Evolutionary conservation across 2,113 vertebrate species (phyloP).

Genomic region (Elephantulus edwardii): DNA sequence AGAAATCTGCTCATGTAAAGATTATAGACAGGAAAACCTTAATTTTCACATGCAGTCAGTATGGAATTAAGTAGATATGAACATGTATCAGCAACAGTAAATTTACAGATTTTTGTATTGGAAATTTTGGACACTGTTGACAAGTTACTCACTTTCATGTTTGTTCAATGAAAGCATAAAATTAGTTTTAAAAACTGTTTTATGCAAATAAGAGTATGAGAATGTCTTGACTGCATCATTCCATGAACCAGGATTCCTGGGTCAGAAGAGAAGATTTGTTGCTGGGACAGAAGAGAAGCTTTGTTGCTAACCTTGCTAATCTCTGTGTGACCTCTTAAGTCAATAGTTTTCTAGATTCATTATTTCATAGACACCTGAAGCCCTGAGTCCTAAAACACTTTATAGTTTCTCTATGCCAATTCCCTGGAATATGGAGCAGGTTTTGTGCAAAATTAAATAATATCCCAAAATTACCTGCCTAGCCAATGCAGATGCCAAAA

Average conservation of each 20-base stretch:
- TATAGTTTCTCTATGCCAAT: neutral
- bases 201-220: neutral
- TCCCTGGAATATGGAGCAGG: neutral
- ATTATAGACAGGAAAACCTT: neutral
- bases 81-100: neutral
- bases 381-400: neutral
- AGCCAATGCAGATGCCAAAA: neutral
- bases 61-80: neutral
- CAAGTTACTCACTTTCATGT: neutral
- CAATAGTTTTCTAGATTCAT: neutral
- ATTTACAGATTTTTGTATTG: neutral
- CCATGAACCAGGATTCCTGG: neutral
- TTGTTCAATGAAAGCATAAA: conserved; percentile 12
- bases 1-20: neutral
- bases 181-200: conserved; percentile 11
- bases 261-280: neutral
- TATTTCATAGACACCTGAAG: neutral
- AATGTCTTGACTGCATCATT: neutral
- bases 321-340: neutral
- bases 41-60: neutral
- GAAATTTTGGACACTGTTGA: neutral
- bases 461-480: neutral
- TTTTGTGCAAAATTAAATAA: conserved; percentile 17
- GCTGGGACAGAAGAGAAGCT: no score
- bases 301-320: neutral